Evolutionary conservation across 2,113 vertebrate genomes (phyloP).

Genomic region (Siphamia tubifer): DNA sequence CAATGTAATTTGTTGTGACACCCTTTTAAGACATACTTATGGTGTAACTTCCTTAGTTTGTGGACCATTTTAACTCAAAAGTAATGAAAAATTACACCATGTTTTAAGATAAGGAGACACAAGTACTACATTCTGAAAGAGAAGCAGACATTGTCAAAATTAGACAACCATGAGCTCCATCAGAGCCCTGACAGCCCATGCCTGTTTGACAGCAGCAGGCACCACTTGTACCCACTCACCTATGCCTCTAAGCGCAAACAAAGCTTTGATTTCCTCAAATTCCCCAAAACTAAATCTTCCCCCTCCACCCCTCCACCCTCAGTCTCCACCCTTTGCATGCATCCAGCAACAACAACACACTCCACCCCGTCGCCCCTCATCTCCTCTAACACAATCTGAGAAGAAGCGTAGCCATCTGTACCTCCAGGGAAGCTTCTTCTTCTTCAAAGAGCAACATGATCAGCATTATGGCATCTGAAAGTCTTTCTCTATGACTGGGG

Average conservation of each 20-base stretch:
- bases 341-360: conserved; percentile 21
- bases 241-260: conserved; percentile 65
- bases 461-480: conserved; percentile 62
- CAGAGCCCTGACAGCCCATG: conserved; percentile 49
- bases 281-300: conserved; percentile 31
- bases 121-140: conserved; percentile 41
- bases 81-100: conserved; percentile 2
- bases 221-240: conserved; percentile 68
- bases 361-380: conserved; percentile 37
- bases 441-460: conserved; percentile 71
- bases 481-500: conserved; percentile 43
- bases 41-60: conserved; percentile 20
- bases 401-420: conserved; percentile 64
- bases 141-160: conserved; percentile 54
- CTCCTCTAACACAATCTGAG: conserved; percentile 59
- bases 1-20: conserved; percentile 40
- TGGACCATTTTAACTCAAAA: conserved; percentile 20
- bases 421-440: conserved; percentile 60
- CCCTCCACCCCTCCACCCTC: not conserved
- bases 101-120: conserved; percentile 38
- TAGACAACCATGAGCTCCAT: conserved; percentile 59
- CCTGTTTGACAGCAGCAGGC: conserved; percentile 54
- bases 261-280: conserved; percentile 64
- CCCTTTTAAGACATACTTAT: conserved; percentile 23
- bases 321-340: not conserved